phyloP scores from a whole-genome alignment of 2,797 vertebrate genomes.

The Ptychadena robeensis region DNA sequence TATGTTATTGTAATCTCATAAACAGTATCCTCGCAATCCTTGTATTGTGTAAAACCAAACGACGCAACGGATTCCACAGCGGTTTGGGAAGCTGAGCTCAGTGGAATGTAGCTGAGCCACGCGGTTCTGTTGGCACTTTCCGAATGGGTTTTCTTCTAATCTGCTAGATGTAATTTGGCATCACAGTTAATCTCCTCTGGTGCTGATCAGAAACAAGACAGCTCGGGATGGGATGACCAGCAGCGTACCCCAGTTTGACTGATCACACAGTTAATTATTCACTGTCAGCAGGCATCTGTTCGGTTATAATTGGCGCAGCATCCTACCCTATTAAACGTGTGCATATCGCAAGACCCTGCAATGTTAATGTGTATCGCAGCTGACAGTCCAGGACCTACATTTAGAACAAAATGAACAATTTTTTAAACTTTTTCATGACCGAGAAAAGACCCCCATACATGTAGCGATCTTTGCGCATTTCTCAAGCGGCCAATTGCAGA shows the following conservation, averaged over 20 bases:
- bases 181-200: conserved; percentile 32
- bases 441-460: too few relatives aligned
- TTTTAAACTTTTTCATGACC: too few relatives aligned
- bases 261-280: conserved; percentile 30
- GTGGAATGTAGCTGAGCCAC: neutral
- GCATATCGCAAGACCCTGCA: neutral
- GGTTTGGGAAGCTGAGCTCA: conserved; percentile 7
- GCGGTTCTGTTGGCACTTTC: neutral
- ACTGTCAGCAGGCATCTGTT: conserved; percentile 14
- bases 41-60: conserved; percentile 33
- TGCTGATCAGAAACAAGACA: conserved; percentile 23
- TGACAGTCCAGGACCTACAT: neutral
- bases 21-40: conserved; percentile 4
- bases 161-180: neutral
- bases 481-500: too few relatives aligned
- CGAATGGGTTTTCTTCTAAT: conserved; percentile 9
- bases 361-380: neutral
- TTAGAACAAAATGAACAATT: neutral
- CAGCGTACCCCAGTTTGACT: conserved; percentile 30
- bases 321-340: neutral
- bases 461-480: too few relatives aligned
- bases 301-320: conserved; percentile 14
- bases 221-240: conserved; percentile 28
- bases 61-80: conserved; percentile 34
- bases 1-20: conserved; percentile 23